Conservation (phyloP, 1,140 invertebrate species). For the Drosophila pallidifrons region DNA sequence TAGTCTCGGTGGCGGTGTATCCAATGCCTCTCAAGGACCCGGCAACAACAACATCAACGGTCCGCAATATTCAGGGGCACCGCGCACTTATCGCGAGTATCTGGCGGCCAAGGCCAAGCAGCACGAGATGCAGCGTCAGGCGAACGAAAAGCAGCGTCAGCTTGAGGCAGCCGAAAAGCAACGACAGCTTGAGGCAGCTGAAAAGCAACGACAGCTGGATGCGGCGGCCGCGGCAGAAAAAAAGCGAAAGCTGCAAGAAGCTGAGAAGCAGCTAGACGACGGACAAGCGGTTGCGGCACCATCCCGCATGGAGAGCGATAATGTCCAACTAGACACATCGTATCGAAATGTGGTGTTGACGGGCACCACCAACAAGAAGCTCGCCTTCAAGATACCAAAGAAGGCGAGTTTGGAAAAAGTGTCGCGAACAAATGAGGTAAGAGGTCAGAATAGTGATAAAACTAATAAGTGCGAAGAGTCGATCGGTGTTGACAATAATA, state of each 20-base stretch:
- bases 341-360: slow-evolving; percentile 37
- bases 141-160: slow-evolving; percentile 3
- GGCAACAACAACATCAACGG: background rate
- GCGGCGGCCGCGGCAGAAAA: slow-evolving; percentile 5
- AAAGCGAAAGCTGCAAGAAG: slow-evolving; percentile 29
- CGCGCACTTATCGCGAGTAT: slow-evolving; percentile 64
- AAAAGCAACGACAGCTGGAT: slow-evolving; percentile 6
- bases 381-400: slow-evolving; percentile 64
- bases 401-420: slow-evolving; percentile 20
- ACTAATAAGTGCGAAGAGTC: background rate
- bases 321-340: slow-evolving; percentile 56
- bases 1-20: background rate
- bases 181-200: background rate
- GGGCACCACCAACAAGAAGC: slow-evolving; percentile 35
- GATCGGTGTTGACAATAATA: background rate
- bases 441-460: slow-evolving; percentile 10
- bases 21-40: background rate
- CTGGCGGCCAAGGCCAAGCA: slow-evolving; percentile 52
- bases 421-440: background rate
- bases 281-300: background rate
- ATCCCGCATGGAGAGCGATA: slow-evolving; percentile 3
- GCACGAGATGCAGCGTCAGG: slow-evolving; percentile 19
- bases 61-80: background rate
- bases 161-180: background rate
- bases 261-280: slow-evolving; percentile 38